A percentile compares a stretch with the other conserved stretches of the same genome.
Evolutionary conservation across 2,797 vertebrate genomes (phyloP).

Genomic region (Gadopsis marmoratus): DNA sequence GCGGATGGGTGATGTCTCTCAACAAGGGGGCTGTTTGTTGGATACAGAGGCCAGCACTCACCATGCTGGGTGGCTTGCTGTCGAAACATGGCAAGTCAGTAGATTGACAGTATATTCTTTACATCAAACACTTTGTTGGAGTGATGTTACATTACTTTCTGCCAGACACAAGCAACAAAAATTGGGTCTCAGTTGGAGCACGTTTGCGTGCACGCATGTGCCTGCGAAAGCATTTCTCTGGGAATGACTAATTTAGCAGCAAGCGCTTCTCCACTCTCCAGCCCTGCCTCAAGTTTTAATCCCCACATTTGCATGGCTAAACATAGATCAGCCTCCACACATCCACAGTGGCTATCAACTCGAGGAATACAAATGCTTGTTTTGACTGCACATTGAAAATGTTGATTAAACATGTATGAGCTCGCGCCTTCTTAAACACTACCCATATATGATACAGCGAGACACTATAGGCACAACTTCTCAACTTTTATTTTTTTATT

Average conservation of each 20-base stretch:
- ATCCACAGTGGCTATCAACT: conserved; percentile 66
- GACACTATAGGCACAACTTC: conserved; percentile 25
- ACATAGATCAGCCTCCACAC: conserved; percentile 78
- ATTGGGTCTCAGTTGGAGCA: conserved; percentile 27
- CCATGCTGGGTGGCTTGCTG: conserved; percentile 27
- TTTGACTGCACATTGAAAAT: conserved; percentile 70
- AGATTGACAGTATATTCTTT: conserved; percentile 49
- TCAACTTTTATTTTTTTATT: conserved; percentile 23
- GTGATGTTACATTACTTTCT: conserved; percentile 47
- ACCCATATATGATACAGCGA: conserved; percentile 49
- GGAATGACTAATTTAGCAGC: conserved; percentile 77
- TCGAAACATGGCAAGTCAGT: conserved; percentile 36
- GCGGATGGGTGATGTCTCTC: conserved; percentile 48
- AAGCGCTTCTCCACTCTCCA: conserved; percentile 57
- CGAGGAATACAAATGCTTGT: conserved; percentile 76
- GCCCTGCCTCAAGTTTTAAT: conserved; percentile 79
- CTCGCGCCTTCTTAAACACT: conserved; percentile 20
- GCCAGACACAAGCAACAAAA: conserved; percentile 37
- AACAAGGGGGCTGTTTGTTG: conserved; percentile 50
- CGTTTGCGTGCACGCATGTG: conserved; percentile 38
- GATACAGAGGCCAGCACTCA: conserved; percentile 53
- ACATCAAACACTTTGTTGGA: conserved; percentile 60
- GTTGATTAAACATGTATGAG: conserved; percentile 73
- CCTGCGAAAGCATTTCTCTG: conserved; percentile 57
- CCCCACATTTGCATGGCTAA: conserved; percentile 81